phyloP scores from a whole-genome alignment of 2,797 vertebrate species.

The Hemibagrus guttatus region DNA sequence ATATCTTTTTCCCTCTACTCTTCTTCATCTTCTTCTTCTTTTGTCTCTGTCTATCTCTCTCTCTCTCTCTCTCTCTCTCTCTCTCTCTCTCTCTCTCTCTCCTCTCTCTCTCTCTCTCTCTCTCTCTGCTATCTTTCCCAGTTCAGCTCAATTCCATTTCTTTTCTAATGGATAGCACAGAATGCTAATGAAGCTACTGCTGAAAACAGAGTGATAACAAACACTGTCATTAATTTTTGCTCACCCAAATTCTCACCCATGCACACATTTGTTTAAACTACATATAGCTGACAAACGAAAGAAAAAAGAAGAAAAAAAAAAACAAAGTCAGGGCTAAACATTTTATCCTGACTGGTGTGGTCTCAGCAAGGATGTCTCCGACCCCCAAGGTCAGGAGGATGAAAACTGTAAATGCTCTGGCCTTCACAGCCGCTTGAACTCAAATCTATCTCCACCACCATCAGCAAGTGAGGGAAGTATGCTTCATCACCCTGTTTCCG shows the following conservation, averaged over 20 bases:
- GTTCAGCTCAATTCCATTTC: not conserved
- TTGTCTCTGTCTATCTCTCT: not conserved
- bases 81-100: not conserved
- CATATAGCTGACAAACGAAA: not conserved
- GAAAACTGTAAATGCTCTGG: not conserved
- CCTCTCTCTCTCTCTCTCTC: not conserved
- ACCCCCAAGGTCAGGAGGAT: not conserved
- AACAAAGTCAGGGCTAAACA: not conserved
- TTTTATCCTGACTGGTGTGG: not conserved
- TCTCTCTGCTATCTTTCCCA: not conserved
- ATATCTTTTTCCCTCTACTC: not conserved
- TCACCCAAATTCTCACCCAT: not conserved
- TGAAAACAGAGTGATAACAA: not conserved
- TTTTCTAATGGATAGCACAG: constrained; percentile 22
- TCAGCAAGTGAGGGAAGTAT: not conserved
- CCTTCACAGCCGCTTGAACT: not conserved
- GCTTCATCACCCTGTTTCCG: not conserved
- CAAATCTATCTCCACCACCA: not conserved
- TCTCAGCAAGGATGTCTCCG: not conserved
- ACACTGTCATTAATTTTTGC: not conserved
- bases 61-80: constrained; percentile 13
- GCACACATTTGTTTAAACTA: not conserved
- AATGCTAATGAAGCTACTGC: not conserved
- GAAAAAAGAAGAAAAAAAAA: not conserved
- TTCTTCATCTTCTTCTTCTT: not conserved